phyloP scores from a whole-genome alignment of 2,113 vertebrate genomes.

The Anseranas semipalmata region DNA sequence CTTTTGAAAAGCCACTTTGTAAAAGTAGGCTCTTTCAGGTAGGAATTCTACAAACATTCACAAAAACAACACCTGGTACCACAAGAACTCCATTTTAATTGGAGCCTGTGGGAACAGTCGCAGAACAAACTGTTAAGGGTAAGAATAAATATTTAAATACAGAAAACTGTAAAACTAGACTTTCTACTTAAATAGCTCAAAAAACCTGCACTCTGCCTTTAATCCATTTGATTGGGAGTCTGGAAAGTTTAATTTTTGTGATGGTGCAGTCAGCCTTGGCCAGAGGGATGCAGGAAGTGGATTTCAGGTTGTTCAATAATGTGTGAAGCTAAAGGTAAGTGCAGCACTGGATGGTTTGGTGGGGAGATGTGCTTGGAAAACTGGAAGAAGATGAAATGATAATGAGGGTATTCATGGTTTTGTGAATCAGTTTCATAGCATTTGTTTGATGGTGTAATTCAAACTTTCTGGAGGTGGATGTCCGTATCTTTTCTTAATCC shows the following conservation, averaged over 20 bases:
- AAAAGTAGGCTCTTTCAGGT: background rate
- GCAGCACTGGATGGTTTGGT: background rate
- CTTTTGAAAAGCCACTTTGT: background rate
- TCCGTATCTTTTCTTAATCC: background rate
- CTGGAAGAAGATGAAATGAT: background rate
- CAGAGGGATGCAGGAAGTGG: background rate
- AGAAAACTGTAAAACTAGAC: background rate
- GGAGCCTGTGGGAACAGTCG: background rate
- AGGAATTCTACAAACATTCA: background rate
- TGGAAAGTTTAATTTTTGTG: background rate
- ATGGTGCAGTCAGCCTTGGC: background rate
- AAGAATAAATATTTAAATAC: background rate
- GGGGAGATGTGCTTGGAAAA: background rate
- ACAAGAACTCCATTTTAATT: background rate
- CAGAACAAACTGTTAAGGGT: background rate
- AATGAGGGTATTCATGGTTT: background rate
- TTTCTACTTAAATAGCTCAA: background rate
- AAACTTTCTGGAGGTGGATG: background rate
- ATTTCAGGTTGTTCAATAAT: background rate
- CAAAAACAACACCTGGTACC: background rate
- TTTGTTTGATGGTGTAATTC: background rate
- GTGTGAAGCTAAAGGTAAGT: constrained; percentile 7
- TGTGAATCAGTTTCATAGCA: background rate
- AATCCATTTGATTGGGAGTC: background rate
- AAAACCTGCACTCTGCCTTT: background rate